Evolutionary conservation across 2,888 invertebrate species (phyloP).

Genomic region (Chrysolina americana): DNA sequence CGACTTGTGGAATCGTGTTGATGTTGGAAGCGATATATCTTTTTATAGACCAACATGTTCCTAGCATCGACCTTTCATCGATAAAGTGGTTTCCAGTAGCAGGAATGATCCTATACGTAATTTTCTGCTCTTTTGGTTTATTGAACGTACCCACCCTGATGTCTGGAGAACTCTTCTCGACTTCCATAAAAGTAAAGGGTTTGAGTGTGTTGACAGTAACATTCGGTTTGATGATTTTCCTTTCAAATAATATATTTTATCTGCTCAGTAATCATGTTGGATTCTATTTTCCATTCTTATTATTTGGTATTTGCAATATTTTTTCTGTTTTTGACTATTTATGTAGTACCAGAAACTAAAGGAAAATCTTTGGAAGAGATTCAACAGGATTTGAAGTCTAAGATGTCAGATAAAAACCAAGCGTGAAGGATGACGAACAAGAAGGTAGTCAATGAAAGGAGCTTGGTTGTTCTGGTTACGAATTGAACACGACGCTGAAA

Average conservation of each 20-base stretch:
- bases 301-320: no score
- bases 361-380: no score
- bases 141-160: slow-evolving; percentile 59
- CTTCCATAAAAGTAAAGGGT: slow-evolving; percentile 57
- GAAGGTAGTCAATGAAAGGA: no score
- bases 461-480: no score
- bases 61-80: slow-evolving; percentile 26
- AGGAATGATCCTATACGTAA: slow-evolving; percentile 57
- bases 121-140: slow-evolving; percentile 55
- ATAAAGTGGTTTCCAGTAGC: slow-evolving; percentile 58
- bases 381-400: no score
- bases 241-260: slow-evolving; percentile 60
- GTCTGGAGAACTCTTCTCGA: slow-evolving; percentile 57
- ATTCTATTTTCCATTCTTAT: no score
- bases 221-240: slow-evolving; percentile 52
- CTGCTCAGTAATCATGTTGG: slow-evolving; percentile 55
- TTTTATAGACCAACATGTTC: slow-evolving; percentile 38
- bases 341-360: no score
- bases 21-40: slow-evolving; percentile 41
- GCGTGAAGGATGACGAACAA: no score
- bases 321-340: no score
- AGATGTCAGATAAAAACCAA: no score
- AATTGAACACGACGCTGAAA: no score
- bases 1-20: slow-evolving; percentile 34
- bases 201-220: slow-evolving; percentile 54